These are phyloP conservation scores for Hippopotamyrus pictus DNA, from an alignment of 2,797 vertebrate species.

Conservation along the genomic window DNA sequence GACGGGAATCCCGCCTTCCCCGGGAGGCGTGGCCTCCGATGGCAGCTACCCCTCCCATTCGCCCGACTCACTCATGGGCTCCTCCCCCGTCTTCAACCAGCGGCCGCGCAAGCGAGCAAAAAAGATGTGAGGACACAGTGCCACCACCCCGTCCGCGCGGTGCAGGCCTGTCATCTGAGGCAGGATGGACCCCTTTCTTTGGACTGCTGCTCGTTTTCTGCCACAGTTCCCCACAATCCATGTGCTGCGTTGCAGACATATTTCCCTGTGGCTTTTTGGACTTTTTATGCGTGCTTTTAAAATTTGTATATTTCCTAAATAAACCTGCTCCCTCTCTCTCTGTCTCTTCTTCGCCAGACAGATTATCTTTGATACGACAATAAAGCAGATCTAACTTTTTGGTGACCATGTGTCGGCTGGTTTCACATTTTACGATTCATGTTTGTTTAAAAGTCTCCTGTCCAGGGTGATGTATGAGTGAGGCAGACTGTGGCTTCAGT, in stretches of 20 bases:
- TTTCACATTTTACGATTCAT: not conserved
- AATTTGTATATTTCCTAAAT: not conserved
- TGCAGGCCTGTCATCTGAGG: not conserved
- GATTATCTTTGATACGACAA: not conserved
- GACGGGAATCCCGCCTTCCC: conserved; percentile 78
- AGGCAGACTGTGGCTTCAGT: not conserved
- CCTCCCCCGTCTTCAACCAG: conserved; percentile 91
- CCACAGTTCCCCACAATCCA: not conserved
- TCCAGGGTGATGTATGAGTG: not conserved
- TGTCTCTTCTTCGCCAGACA: not conserved
- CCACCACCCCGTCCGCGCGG: not conserved
- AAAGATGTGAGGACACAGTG: conserved; percentile 71
- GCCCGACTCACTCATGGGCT: conserved; percentile 85
- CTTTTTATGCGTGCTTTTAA: not conserved
- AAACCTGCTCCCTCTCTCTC: not conserved
- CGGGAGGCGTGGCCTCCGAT: conserved; percentile 72
- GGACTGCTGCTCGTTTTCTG: not conserved
- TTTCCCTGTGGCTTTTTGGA: not conserved
- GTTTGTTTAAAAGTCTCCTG: not conserved
- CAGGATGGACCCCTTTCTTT: not conserved
- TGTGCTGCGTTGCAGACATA: not conserved
- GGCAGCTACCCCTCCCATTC: conserved; percentile 89
- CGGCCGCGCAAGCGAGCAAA: conserved; percentile 84
- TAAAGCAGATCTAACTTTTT: not conserved
- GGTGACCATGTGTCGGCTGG: not conserved